These are phyloP conservation scores for Deilephila elpenor DNA, from an alignment of 2,888 invertebrate genomes.

Conservation along the genomic window DNA sequence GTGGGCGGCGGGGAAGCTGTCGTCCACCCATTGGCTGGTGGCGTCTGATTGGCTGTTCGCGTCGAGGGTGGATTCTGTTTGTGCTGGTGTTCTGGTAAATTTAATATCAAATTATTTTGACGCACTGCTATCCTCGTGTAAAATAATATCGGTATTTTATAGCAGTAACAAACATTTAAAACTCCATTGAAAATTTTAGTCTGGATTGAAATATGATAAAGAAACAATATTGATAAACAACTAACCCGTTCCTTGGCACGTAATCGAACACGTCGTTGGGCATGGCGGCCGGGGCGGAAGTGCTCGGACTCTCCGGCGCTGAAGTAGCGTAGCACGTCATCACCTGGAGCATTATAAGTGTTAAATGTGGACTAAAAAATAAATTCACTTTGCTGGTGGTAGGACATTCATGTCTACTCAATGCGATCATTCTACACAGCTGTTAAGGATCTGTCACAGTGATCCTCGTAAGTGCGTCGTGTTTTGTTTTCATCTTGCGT, in stretches of 20 bases:
- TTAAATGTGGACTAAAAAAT: neutral
- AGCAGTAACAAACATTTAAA: no score
- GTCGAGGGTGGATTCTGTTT: slow-evolving; percentile 68
- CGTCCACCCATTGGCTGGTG: slow-evolving; percentile 82
- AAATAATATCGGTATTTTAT: no score
- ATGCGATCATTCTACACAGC: no score
- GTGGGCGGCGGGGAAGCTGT: slow-evolving; percentile 77
- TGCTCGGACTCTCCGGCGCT: slow-evolving; percentile 75
- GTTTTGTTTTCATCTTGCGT: no score
- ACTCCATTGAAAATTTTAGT: no score
- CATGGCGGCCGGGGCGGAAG: slow-evolving; percentile 62
- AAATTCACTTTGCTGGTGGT: neutral
- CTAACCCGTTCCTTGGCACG: slow-evolving; percentile 63
- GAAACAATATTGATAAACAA: neutral
- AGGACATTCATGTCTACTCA: no score
- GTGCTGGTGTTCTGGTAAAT: slow-evolving; percentile 49
- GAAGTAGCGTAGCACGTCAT: slow-evolving; percentile 81
- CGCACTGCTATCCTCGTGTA: no score
- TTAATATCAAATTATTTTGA: neutral
- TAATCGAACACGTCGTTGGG: slow-evolving; percentile 71
- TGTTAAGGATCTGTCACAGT: no score
- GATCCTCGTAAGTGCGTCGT: no score
- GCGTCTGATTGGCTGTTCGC: slow-evolving; percentile 75
- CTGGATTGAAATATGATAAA: no score
- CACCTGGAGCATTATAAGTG: slow-evolving; percentile 53